These are phyloP conservation scores for Euleptes europaea DNA, from an alignment of 2,113 vertebrate species.

Conservation along the genomic window DNA sequence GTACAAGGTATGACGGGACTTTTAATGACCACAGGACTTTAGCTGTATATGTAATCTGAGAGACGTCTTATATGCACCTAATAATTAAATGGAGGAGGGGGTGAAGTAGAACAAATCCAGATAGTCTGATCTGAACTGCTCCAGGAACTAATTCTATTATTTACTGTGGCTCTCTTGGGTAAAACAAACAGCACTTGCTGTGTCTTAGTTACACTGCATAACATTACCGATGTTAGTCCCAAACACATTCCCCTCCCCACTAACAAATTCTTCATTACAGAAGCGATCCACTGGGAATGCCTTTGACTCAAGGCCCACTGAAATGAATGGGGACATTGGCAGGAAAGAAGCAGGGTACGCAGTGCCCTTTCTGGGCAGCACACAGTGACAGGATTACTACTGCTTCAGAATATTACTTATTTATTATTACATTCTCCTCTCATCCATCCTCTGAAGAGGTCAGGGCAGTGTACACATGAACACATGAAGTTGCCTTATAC, in stretches of 20 bases:
- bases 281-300: background rate
- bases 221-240: background rate
- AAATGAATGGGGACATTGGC: background rate
- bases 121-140: background rate
- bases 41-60: background rate
- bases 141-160: background rate
- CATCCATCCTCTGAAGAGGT: too few species aligned
- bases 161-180: constrained; percentile 1
- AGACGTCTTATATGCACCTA: background rate
- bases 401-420: background rate
- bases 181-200: background rate
- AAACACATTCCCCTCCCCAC: background rate
- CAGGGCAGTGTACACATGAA: too few species aligned
- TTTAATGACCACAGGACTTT: background rate
- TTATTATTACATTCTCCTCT: too few species aligned
- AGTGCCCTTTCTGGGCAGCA: background rate
- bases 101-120: background rate
- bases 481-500: too few species aligned
- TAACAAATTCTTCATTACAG: background rate
- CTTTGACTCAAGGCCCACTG: background rate
- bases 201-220: background rate
- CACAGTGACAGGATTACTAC: background rate
- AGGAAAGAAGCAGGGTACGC: background rate
- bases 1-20: background rate
- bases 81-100: background rate